Conservation (phyloP, 2,113 vertebrate species). For the Brienomyrus longianalis region DNA sequence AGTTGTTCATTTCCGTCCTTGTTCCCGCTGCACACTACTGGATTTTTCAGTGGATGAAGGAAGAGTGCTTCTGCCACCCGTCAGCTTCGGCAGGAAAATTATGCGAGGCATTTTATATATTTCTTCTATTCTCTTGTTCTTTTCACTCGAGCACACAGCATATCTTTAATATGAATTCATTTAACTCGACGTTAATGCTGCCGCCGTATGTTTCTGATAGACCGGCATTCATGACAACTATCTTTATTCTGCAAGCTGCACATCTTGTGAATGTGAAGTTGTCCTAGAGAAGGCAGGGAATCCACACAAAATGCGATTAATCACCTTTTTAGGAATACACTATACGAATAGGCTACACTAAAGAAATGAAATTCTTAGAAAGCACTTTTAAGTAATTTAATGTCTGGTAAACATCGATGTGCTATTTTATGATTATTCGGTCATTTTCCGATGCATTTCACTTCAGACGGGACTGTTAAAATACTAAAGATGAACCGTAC, state of each 20-base stretch:
- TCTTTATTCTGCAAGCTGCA: conserved; percentile 2
- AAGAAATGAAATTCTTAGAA: not conserved
- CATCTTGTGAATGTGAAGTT: conserved; percentile 37
- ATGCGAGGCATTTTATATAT: conserved; percentile 27
- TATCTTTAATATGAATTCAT: conserved; percentile 8
- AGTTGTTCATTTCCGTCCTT: conserved; percentile 27
- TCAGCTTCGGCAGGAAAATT: conserved; percentile 1
- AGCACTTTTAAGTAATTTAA: not conserved
- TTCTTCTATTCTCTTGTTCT: conserved; percentile 18
- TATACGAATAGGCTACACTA: not conserved
- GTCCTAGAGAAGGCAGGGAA: conserved; percentile 21
- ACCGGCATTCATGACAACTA: conserved; percentile 9
- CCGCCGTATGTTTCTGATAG: conserved; percentile 37
- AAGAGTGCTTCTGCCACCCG: conserved; percentile 19
- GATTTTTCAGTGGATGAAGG: conserved; percentile 18
- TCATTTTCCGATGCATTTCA: not conserved
- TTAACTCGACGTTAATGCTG: conserved; percentile 44
- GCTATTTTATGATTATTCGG: not conserved
- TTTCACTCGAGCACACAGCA: conserved; percentile 13
- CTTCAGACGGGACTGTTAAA: not conserved
- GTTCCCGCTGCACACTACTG: conserved; percentile 39
- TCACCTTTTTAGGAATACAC: not conserved
- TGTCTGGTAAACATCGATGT: not conserved
- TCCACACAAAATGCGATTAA: conserved; percentile 21
- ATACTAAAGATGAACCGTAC: not conserved